These are phyloP conservation scores for Perca fluviatilis DNA, from an alignment of 2,113 vertebrate species.

Conservation along the genomic window DNA sequence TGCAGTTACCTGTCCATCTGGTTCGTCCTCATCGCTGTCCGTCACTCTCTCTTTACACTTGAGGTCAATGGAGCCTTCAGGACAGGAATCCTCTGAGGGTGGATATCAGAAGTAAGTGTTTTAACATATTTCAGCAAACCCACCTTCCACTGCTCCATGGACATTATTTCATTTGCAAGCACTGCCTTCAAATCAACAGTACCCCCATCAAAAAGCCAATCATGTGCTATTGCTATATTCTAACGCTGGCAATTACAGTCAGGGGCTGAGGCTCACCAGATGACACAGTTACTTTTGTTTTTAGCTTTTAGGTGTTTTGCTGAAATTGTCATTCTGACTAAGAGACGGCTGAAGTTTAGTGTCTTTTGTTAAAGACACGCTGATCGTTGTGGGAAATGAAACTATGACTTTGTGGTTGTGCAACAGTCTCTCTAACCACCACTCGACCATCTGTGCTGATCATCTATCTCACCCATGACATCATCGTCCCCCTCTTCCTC, in stretches of 20 bases:
- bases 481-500: constrained; percentile 93
- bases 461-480: constrained; percentile 88
- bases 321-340: constrained; percentile 1
- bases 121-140: not conserved
- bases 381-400: constrained; percentile 49
- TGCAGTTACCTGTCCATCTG: constrained; percentile 86
- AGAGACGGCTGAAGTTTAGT: constrained; percentile 4
- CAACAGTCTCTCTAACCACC: constrained; percentile 16
- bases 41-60: constrained; percentile 95
- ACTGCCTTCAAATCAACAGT: not conserved
- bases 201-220: constrained; percentile 4
- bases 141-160: not conserved
- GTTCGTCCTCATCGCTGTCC: constrained; percentile 92
- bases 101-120: not conserved
- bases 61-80: constrained; percentile 90
- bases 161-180: not conserved
- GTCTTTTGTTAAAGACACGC: constrained; percentile 1
- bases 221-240: constrained; percentile 7
- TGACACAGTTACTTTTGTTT: constrained; percentile 21
- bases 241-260: constrained; percentile 10
- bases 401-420: constrained; percentile 20
- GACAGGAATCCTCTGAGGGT: constrained; percentile 87
- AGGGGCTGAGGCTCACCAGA: not conserved
- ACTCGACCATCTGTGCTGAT: not conserved
- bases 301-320: constrained; percentile 12